These are phyloP conservation scores for Oithona nana DNA, from an alignment of 2,888 invertebrate genomes.

Conservation along the genomic window DNA sequence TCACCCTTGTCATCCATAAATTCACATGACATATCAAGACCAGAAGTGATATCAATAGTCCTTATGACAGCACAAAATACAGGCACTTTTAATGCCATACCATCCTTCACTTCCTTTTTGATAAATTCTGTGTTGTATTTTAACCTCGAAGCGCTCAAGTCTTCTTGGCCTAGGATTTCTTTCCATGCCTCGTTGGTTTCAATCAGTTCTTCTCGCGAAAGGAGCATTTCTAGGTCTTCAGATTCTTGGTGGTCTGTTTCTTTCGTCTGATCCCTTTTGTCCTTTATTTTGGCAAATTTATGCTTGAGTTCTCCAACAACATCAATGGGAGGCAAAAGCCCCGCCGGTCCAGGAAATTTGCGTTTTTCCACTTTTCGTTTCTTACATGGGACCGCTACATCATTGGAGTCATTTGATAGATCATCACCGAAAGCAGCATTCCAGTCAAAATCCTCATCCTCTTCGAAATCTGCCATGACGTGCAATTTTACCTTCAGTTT, in stretches of 20 bases:
- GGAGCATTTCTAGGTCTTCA: too few relatives aligned
- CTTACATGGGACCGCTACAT: too few relatives aligned
- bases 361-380: neutral
- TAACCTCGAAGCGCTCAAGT: neutral
- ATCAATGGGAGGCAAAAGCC: neutral
- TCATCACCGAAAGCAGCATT: neutral
- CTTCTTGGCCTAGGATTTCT: neutral
- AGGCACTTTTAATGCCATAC: neutral
- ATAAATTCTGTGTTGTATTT: neutral
- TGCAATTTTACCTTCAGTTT: too few relatives aligned
- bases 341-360: conserved; percentile 8
- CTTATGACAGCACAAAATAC: neutral
- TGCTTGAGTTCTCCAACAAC: neutral
- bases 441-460: neutral
- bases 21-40: neutral
- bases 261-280: neutral
- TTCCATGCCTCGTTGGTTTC: neutral
- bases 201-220: neutral
- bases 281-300: neutral
- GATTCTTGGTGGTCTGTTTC: too few relatives aligned
- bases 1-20: neutral
- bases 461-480: neutral
- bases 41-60: neutral
- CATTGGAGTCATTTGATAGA: neutral
- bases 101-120: neutral